Evolutionary conservation across 2,797 vertebrate genomes (phyloP).

Genomic region (Karalla daura): DNA sequence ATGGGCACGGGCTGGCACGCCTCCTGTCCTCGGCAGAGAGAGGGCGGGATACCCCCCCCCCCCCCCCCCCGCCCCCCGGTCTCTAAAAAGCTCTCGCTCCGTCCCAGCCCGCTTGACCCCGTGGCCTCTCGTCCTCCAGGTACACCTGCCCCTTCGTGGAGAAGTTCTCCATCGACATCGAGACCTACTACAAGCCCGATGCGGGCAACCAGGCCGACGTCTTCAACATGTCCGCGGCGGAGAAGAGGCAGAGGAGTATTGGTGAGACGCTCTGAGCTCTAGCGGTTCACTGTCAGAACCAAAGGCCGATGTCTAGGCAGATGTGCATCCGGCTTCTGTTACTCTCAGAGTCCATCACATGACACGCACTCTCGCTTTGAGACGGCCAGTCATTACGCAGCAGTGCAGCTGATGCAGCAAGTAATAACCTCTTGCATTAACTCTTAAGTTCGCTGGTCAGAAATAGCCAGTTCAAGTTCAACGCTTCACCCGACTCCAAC

Average conservation of each 20-base stretch:
- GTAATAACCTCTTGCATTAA: neutral
- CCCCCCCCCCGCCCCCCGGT: no score
- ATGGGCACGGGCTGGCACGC: constrained; percentile 56
- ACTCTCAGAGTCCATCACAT: neutral
- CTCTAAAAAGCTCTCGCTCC: neutral
- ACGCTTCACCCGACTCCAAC: constrained; percentile 4
- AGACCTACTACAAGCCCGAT: constrained; percentile 96
- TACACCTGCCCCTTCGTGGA: constrained; percentile 99
- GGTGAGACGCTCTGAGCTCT: constrained; percentile 79
- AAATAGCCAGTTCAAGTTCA: neutral
- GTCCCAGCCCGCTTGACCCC: neutral
- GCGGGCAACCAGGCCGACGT: constrained; percentile 91
- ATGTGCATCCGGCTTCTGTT: neutral
- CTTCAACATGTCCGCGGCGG: constrained; percentile 92
- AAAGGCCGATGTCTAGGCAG: neutral
- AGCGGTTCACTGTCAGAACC: neutral
- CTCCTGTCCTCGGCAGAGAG: constrained; percentile 22
- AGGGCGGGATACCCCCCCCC: no score
- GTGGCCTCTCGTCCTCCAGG: constrained; percentile 72
- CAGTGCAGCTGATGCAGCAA: neutral
- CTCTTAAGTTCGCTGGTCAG: neutral
- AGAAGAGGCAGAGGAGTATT: constrained; percentile 90
- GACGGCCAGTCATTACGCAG: neutral
- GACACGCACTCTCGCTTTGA: neutral
- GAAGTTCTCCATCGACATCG: constrained; percentile 99